These are phyloP conservation scores for Priocnemis perturbator DNA, from an alignment of 2,888 invertebrate species.

Conservation along the genomic window DNA sequence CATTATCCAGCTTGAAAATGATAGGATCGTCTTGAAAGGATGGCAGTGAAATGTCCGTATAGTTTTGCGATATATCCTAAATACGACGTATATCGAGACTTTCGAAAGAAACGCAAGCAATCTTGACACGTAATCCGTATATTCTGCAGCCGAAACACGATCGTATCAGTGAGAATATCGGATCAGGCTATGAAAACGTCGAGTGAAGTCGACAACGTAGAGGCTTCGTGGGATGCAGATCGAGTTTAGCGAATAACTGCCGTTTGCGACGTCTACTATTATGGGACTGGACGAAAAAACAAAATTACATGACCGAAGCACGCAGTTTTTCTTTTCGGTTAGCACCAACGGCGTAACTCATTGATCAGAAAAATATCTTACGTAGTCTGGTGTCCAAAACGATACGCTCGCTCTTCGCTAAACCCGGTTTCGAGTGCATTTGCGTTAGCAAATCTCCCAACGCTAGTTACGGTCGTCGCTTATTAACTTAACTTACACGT, in stretches of 20 bases:
- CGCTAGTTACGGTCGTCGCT: slow-evolving; percentile 27
- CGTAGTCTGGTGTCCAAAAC: not conserved
- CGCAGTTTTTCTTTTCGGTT: too few species aligned
- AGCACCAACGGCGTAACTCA: too few species aligned
- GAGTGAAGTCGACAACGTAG: slow-evolving; percentile 45
- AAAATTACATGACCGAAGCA: too few species aligned
- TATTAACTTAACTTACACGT: slow-evolving; percentile 47
- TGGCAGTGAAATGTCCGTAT: too few species aligned
- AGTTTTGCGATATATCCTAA: too few species aligned
- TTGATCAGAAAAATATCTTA: too few species aligned
- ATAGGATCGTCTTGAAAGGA: too few species aligned
- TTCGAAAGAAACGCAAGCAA: slow-evolving; percentile 12
- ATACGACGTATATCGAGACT: slow-evolving; percentile 17
- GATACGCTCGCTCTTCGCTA: slow-evolving; percentile 46
- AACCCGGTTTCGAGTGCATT: slow-evolving; percentile 35
- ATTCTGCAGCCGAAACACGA: slow-evolving; percentile 38
- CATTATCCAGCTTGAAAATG: too few species aligned
- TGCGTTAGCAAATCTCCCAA: not conserved
- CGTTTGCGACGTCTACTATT: too few species aligned
- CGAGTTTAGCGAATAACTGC: slow-evolving; percentile 34
- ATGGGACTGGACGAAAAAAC: too few species aligned
- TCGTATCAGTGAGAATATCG: slow-evolving; percentile 52
- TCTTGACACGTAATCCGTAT: slow-evolving; percentile 59
- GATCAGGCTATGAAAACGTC: slow-evolving; percentile 56
- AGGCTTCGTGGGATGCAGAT: not conserved